Evolutionary conservation across 2,113 vertebrate genomes (phyloP).

Genomic region (Collichthys lucidus): DNA sequence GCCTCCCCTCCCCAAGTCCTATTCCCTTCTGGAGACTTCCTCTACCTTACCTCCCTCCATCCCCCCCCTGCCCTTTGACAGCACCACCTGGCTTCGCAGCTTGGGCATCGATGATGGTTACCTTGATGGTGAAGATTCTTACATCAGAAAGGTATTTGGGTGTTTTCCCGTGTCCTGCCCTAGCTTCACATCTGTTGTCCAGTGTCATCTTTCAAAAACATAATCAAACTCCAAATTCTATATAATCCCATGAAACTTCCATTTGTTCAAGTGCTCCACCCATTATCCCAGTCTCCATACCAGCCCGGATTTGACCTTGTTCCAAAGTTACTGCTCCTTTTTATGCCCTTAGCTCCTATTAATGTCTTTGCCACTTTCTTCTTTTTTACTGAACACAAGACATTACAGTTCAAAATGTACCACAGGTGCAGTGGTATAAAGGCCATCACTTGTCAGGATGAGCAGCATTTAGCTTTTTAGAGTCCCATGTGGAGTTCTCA

Average conservation of each 20-base stretch:
- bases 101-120: conserved; percentile 87
- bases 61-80: conserved; percentile 87
- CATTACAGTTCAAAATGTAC: not conserved
- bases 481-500: not conserved
- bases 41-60: conserved; percentile 84
- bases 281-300: not conserved
- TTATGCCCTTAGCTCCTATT: not conserved
- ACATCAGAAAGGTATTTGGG: conserved; percentile 82
- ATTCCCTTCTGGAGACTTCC: conserved; percentile 92
- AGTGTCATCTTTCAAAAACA: conserved; percentile 3
- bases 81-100: conserved; percentile 90
- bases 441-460: not conserved
- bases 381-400: not conserved
- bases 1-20: conserved; percentile 97
- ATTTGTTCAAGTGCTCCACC: not conserved
- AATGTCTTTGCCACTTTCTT: not conserved
- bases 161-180: conserved; percentile 15
- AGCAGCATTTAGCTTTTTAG: not conserved
- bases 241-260: not conserved
- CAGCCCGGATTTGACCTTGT: not conserved
- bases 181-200: not conserved
- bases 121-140: conserved; percentile 80
- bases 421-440: not conserved
- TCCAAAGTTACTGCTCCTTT: not conserved
- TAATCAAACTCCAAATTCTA: not conserved